Evolutionary conservation across 1,140 invertebrate genomes (phyloP).

Genomic region (Drosophila punjabiensis): DNA sequence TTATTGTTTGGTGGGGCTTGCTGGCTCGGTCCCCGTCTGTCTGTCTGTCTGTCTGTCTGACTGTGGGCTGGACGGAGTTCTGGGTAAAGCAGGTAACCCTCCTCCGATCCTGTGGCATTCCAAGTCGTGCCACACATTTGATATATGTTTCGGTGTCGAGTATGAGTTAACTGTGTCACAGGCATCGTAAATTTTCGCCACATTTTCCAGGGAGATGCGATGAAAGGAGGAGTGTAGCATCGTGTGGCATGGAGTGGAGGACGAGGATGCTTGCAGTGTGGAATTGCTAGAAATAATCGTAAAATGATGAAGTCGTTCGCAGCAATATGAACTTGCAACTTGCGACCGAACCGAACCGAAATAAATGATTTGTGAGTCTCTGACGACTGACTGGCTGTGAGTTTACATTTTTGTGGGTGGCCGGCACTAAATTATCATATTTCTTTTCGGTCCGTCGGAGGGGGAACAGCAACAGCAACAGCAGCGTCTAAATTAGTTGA

Average conservation of each 20-base stretch:
- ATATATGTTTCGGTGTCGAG: slow-evolving; percentile 84
- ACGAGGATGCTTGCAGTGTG: slow-evolving; percentile 59
- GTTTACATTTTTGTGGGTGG: slow-evolving; percentile 62
- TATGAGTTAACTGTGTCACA: slow-evolving; percentile 84
- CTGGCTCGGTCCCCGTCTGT: slow-evolving; percentile 2
- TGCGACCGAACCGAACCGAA: slow-evolving; percentile 31
- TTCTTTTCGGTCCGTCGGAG: slow-evolving; percentile 11
- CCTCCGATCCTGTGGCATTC: slow-evolving; percentile 46
- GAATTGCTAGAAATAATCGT: slow-evolving; percentile 84
- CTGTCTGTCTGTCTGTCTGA: slow-evolving; percentile 13
- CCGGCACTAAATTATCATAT: slow-evolving; percentile 69
- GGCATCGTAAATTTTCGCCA: slow-evolving; percentile 83
- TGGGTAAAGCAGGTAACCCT: slow-evolving; percentile 52
- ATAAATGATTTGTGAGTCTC: slow-evolving; percentile 73
- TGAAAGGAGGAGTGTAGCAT: slow-evolving; percentile 6
- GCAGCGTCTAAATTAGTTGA: slow-evolving; percentile 35
- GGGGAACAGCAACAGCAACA: not conserved
- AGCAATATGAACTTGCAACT: slow-evolving; percentile 59
- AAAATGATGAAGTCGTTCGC: slow-evolving; percentile 78
- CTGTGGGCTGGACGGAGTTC: slow-evolving; percentile 12
- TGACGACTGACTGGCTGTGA: slow-evolving; percentile 1
- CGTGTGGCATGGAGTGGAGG: slow-evolving; percentile 2
- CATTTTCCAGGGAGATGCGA: slow-evolving; percentile 44
- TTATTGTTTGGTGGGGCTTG: slow-evolving; percentile 72
- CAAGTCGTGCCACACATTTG: slow-evolving; percentile 83